Conservation (phyloP, 2,113 vertebrate genomes). For the Seriola quinqueradiata region DNA sequence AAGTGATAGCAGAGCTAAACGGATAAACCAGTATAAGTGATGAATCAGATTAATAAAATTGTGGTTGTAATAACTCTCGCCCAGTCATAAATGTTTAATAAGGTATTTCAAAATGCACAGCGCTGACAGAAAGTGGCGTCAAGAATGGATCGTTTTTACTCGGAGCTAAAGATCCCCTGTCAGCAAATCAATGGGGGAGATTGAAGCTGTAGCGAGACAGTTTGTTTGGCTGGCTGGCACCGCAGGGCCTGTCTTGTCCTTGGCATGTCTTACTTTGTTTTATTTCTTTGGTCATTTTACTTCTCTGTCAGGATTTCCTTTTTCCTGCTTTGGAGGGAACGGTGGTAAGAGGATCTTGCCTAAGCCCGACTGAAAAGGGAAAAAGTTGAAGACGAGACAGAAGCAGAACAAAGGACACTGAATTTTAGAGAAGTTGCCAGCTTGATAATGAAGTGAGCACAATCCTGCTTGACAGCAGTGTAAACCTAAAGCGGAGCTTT, state of each 20-base stretch:
- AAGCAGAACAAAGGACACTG: neutral
- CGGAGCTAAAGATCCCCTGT: conserved; percentile 54
- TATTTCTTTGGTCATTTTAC: conserved; percentile 46
- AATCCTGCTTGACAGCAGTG: neutral
- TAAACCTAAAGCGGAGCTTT: neutral
- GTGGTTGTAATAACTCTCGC: conserved; percentile 43
- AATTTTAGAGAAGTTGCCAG: neutral
- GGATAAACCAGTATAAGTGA: conserved; percentile 49
- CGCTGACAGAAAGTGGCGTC: conserved; percentile 43
- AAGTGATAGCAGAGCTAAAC: conserved; percentile 33
- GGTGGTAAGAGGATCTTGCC: neutral
- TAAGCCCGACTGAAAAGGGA: neutral
- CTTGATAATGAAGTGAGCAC: neutral
- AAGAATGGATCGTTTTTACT: conserved; percentile 49
- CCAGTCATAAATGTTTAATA: conserved; percentile 64
- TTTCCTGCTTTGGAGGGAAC: neutral
- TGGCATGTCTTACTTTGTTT: conserved; percentile 51
- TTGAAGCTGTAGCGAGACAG: conserved; percentile 35
- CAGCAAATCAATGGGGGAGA: conserved; percentile 59
- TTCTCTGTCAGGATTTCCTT: neutral
- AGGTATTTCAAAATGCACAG: conserved; percentile 50
- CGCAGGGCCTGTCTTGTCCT: conserved; percentile 44
- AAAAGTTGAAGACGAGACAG: neutral
- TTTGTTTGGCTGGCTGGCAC: conserved; percentile 51
- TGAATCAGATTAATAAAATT: conserved; percentile 47